Percentiles rank a stretch among this genome's conserved stretches.
These are phyloP conservation scores for Osmerus mordax DNA, from an alignment of 2,113 vertebrate genomes.

Conservation along the genomic window DNA sequence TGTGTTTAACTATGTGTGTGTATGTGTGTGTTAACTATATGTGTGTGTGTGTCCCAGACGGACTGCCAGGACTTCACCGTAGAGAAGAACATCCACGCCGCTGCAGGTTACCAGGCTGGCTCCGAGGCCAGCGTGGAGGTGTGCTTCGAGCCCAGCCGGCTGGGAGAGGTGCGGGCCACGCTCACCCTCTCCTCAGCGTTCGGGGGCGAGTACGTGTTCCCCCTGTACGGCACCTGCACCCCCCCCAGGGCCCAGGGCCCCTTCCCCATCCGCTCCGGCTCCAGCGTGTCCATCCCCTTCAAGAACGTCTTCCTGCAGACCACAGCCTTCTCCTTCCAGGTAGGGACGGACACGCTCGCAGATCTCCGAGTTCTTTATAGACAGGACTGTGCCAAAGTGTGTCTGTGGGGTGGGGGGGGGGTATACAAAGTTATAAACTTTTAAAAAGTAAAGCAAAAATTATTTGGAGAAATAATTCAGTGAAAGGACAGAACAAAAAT, in stretches of 20 bases:
- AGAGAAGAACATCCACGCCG: slow-evolving; percentile 60
- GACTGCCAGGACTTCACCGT: slow-evolving; percentile 74
- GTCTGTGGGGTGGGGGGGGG: too few species aligned
- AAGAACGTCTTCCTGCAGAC: slow-evolving; percentile 81
- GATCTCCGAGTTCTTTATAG: not conserved
- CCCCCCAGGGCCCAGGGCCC: slow-evolving; percentile 82
- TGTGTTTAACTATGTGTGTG: too few species aligned
- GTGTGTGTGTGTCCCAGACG: slow-evolving; percentile 56
- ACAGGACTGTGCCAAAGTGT: not conserved
- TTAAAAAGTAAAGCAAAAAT: too few species aligned
- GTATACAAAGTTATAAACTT: too few species aligned
- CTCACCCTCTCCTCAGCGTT: slow-evolving; percentile 69
- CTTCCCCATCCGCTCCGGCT: slow-evolving; percentile 65
- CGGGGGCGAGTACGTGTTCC: slow-evolving; percentile 76
- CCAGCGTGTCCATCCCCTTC: slow-evolving; percentile 77
- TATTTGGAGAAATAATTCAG: too few species aligned
- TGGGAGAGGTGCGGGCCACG: slow-evolving; percentile 72
- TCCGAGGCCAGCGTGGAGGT: slow-evolving; percentile 75
- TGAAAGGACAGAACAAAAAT: too few species aligned
- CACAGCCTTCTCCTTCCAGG: slow-evolving; percentile 65
- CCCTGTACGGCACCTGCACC: slow-evolving; percentile 71
- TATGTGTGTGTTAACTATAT: too few species aligned
- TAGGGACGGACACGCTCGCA: not conserved
- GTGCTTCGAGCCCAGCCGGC: slow-evolving; percentile 78
- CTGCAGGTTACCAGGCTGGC: slow-evolving; percentile 67